A percentile compares a stretch with the other conserved stretches of the same genome.
Evolutionary conservation across 1,140 invertebrate genomes (phyloP).

Genomic region (Bradysia coprophila): DNA sequence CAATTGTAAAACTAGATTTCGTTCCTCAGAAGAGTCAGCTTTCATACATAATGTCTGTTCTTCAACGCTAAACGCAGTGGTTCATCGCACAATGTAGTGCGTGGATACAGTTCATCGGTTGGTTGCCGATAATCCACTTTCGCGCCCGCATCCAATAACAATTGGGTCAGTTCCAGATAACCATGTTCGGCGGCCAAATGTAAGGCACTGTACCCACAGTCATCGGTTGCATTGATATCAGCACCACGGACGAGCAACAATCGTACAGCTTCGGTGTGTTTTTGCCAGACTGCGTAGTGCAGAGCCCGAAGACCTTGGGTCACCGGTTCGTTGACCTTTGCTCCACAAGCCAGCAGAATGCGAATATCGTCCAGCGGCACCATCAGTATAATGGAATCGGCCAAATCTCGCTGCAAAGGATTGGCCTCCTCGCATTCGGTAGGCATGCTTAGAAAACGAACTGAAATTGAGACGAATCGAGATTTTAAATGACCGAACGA

Average conservation of each 20-base stretch:
- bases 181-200: constrained; percentile 74
- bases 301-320: constrained; percentile 67
- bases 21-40: not conserved
- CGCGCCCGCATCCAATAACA: constrained; percentile 61
- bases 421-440: constrained; percentile 44
- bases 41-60: constrained; percentile 57
- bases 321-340: constrained; percentile 58
- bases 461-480: no score
- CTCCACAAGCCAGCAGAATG: constrained; percentile 66
- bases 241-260: constrained; percentile 56
- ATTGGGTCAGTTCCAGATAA: constrained; percentile 47
- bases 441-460: constrained; percentile 30
- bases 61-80: constrained; percentile 64
- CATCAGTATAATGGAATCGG: constrained; percentile 76
- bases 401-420: constrained; percentile 66
- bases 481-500: no score
- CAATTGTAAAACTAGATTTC: not conserved
- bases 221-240: constrained; percentile 69
- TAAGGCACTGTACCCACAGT: constrained; percentile 76
- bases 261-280: constrained; percentile 60
- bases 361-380: constrained; percentile 71
- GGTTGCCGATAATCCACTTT: constrained; percentile 57
- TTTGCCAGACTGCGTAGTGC: constrained; percentile 84
- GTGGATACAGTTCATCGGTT: constrained; percentile 43
- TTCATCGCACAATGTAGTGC: constrained; percentile 60